phyloP scores from a whole-genome alignment of 2,113 vertebrate species.

The sheep (Ovis aries) region ARS-UI_Ramb_v3.0 NC_056056.1:222933001-222933500 shows the following conservation, averaged over 20 bases:
- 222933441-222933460: neutral
- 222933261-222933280: accelerated
- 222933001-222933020: too few relatives aligned
- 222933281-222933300: neutral
- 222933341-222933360: accelerated
- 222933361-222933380: neutral
- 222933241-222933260: accelerated
- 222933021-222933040: accelerated
- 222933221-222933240: accelerated
- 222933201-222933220: accelerated
- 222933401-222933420: neutral
- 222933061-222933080: accelerated
- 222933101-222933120: accelerated
- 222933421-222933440: neutral
- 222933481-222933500: neutral
- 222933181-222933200: accelerated
- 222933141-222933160: neutral
- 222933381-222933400: neutral
- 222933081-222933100: neutral
- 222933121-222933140: neutral
- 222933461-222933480: neutral
- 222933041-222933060: accelerated
- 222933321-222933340: accelerated
- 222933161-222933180: neutral
- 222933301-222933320: neutral